phyloP scores from a whole-genome alignment of 2,888 invertebrate species.

The Euplagia quadripunctaria region DNA sequence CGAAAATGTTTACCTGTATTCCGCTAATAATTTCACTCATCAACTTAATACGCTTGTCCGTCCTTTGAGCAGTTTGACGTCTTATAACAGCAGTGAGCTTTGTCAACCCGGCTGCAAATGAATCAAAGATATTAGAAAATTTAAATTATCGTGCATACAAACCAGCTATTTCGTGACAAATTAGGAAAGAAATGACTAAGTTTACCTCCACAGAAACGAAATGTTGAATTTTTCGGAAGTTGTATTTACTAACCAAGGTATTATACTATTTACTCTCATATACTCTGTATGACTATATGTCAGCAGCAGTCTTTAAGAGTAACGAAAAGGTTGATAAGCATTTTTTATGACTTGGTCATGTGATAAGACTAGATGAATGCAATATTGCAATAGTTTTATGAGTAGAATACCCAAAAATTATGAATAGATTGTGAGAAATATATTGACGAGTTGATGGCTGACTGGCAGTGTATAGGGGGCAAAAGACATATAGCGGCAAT shows the following conservation, averaged over 20 bases:
- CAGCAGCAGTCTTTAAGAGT: no score
- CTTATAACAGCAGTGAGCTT: slow-evolving; percentile 73
- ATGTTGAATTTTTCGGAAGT: no score
- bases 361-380: not conserved
- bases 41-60: slow-evolving; percentile 93
- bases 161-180: not conserved
- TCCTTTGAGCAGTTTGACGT: slow-evolving; percentile 90
- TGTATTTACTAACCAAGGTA: no score
- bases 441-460: not conserved
- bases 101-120: slow-evolving; percentile 71
- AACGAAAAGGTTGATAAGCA: not conserved
- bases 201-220: not conserved
- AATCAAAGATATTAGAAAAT: not conserved
- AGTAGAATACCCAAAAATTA: not conserved
- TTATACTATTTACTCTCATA: no score
- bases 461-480: not conserved
- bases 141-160: not conserved
- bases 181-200: not conserved
- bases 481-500: not conserved
- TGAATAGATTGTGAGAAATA: not conserved
- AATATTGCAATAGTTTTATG: no score
- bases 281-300: no score
- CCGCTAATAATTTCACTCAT: slow-evolving; percentile 96
- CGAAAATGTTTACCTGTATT: slow-evolving; percentile 88
- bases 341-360: not conserved